Percentiles rank a stretch among this genome's conserved stretches.
Conservation (phyloP, 2,888 invertebrate genomes). For the Cephus sareptanus region DNA sequence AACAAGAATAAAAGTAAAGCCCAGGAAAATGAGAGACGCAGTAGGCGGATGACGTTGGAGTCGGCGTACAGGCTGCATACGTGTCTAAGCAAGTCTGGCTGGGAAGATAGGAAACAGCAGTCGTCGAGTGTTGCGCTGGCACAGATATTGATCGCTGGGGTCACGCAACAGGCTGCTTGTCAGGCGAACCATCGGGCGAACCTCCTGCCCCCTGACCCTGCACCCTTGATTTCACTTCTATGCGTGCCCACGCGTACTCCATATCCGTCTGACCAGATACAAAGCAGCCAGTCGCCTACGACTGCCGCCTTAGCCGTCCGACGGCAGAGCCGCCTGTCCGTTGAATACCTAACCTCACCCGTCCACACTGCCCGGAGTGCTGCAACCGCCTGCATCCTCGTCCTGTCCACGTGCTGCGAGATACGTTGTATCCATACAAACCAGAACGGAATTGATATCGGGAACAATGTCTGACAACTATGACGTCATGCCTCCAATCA, state of each 20-base stretch:
- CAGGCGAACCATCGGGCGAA: constrained; percentile 14
- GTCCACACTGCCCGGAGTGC: not conserved
- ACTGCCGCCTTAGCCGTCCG: not conserved
- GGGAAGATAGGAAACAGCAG: constrained; percentile 1
- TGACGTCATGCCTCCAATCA: not conserved
- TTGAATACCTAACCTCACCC: not conserved
- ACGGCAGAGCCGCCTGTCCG: not conserved
- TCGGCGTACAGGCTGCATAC: not conserved
- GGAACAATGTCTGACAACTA: not conserved
- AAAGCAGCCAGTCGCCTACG: not conserved
- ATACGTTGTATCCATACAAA: not conserved
- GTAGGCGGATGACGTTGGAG: not conserved
- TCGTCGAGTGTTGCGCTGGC: constrained; percentile 38
- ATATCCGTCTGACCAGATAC: not conserved
- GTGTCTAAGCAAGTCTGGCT: not conserved
- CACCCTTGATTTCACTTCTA: constrained; percentile 5
- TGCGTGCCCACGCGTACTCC: not conserved
- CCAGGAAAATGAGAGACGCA: not conserved
- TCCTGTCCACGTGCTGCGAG: not conserved
- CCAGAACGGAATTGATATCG: not conserved
- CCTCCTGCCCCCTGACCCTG: not conserved
- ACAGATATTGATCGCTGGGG: constrained; percentile 58
- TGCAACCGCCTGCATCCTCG: not conserved
- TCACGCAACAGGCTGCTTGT: constrained; percentile 59
- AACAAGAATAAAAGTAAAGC: not conserved